Percentiles rank a stretch among this genome's conserved stretches.
phyloP scores from a whole-genome alignment of 1,140 invertebrate species.

The Protaetia brevitarsis region DNA sequence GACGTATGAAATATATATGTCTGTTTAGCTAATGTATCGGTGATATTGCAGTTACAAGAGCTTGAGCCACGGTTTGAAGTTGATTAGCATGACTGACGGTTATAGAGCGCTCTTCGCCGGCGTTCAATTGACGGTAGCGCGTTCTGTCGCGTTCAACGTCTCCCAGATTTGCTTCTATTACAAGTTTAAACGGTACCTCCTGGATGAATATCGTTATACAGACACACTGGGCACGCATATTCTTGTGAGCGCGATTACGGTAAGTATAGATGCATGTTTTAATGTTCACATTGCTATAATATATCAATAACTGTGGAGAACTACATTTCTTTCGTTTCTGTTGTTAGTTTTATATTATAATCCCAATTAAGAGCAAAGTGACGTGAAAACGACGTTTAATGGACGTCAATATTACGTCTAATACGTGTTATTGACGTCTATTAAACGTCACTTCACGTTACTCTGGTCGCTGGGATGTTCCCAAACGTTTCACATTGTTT shows the following conservation, averaged over 20 bases:
- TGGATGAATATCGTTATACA: not conserved
- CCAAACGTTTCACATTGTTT: no score
- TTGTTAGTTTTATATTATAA: no score
- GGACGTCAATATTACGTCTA: no score
- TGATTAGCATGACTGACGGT: not conserved
- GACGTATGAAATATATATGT: not conserved
- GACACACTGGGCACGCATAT: not conserved
- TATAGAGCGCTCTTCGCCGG: not conserved
- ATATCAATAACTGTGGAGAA: no score
- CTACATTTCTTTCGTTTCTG: no score
- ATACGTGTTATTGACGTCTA: no score
- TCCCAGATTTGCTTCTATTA: not conserved
- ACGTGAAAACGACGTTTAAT: no score
- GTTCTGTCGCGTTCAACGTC: not conserved
- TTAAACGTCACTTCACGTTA: no score
- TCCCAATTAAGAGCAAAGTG: no score
- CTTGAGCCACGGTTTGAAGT: not conserved
- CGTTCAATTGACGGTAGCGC: not conserved
- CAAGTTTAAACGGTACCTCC: not conserved
- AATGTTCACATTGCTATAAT: not conserved
- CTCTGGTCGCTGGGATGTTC: no score
- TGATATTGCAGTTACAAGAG: not conserved
- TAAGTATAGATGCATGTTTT: not conserved
- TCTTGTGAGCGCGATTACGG: not conserved
- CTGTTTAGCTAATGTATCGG: not conserved